Evolutionary conservation across 2,797 vertebrate genomes (phyloP), one percentile per base, ranked within the genome.

Genomic region (Mus spretus): DNA sequence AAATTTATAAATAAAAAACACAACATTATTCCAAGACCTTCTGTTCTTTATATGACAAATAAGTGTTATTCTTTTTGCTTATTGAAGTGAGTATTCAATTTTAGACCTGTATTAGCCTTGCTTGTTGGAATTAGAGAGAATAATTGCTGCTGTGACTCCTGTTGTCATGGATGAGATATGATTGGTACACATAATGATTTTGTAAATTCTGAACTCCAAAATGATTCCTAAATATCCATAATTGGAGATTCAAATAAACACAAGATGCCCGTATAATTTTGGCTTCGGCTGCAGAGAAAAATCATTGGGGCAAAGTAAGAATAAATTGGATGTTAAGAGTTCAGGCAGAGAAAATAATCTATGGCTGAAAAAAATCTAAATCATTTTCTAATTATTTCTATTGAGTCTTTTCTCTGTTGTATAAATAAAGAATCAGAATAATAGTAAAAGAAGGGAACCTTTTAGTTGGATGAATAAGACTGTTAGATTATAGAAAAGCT

Each of bases 261-360:
- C 44, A n/a, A 63, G 15, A 80, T 82, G 57, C 37, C 31, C 55
- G 57, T 85, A 81, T 61, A 63, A 96, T 95, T 92, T 40, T 70
- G 37, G 6, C n/a, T 81, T 90, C 37, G 86, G n/a, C 34, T 50
- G 59, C 40, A 89, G 34, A 77, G 31, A 91, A 93, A 96, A 96
- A 89, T 80, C 55, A 86, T 14, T 87, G 80, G 95, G 47, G 37
- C 24, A 61, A 97, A 95, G 67, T 84, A 79, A 84, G 15, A 55
- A 50, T 40, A 88, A 11, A 55, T 79, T 87, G 78, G 75, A 83
- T 90, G 20, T 37, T 94, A 92, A 40, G 40, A 67, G 14, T 90
- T 86, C 37, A 74, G 63, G 44, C 31, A 44, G 34, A 77, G 26
- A 83, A 85, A 89, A 93, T 75, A 61, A 44, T 63, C 55, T 92